A percentile compares a stretch with the other conserved stretches of the same genome.
Evolutionary conservation across 2,888 invertebrate genomes (phyloP).

Genomic region (Drosophila cyrtoloma): DNA sequence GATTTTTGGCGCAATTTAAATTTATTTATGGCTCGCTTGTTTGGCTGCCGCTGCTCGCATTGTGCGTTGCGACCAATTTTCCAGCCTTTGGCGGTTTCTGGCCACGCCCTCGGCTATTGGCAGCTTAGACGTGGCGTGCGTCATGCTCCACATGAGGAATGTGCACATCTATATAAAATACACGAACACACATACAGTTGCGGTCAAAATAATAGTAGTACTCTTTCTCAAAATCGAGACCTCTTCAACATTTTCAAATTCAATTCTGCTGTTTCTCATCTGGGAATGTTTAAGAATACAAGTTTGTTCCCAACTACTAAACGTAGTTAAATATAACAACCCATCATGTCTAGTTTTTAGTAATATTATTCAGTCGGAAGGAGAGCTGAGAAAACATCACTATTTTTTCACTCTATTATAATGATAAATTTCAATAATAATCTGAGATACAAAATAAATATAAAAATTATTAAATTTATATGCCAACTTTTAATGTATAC

Average conservation of each 20-base stretch:
- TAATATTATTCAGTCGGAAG: not conserved
- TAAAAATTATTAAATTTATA: not conserved
- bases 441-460: not conserved
- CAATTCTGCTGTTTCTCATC: not conserved
- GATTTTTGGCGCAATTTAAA: conserved; percentile 81
- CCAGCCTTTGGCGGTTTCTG: conserved; percentile 1
- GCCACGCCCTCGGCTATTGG: conserved; percentile 38
- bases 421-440: not conserved
- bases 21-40: conserved; percentile 70
- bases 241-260: not conserved
- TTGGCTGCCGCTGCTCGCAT: conserved; percentile 46
- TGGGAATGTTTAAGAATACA: not conserved
- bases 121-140: conserved; percentile 33
- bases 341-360: not conserved
- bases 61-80: conserved; percentile 12
- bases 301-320: not conserved
- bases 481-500: not conserved
- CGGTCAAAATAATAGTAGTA: not conserved
- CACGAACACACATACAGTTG: not conserved
- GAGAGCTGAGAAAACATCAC: not conserved
- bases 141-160: conserved; percentile 10
- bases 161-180: not conserved
- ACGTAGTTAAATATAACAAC: not conserved
- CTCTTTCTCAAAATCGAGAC: not conserved
- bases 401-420: not conserved